Evolutionary conservation across 2,113 vertebrate species (phyloP), one percentile per base, ranked within the genome.

Genomic region (Microtus oregoni): DNA sequence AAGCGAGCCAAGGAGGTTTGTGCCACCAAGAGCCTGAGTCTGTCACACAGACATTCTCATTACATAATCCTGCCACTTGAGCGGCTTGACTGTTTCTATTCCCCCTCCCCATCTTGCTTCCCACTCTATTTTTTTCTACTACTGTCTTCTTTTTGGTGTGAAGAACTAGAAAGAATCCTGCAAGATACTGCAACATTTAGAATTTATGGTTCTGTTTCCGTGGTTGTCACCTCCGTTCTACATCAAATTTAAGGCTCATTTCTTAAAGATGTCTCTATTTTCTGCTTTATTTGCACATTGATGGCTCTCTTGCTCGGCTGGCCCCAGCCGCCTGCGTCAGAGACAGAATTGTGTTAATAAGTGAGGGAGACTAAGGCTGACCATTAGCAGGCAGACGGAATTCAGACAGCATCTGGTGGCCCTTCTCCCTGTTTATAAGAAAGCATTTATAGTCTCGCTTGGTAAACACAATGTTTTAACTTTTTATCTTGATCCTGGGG

Each of bases 201-300:
- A 85, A 70, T 95, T 92, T 97, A 92, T 93, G 95, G 83, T 96
- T 97, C 95, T 93, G 38, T 96, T 41, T 97, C 97, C 81, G 96
- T 98, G 98, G 96, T 95, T 99, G 98, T 99, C 98, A 98, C 94
- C 98, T 98, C 96, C 95, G 32, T 94, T 98, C 97, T 97, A 1
- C 90, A 96, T 98, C 98, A 98, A 97, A 97, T 98, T 95, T 97
- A 94, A 98, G 97, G 52, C 97, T 98, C 96, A 77, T 98, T 98
- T 98, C 98, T 96, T 97, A 96, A 98, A 98, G 98, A 98, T 98
- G 98, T 98, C 98, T 98, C 97, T 98, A 98, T 98, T 98, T 98
- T 98, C 98, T 98, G 98, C 98, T 98, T 98, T 99, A 98, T 98
- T 98, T 98, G 98, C 98, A 98, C 97, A 55, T 81, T 98, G 98